Base-by-base conservation (phyloP, 2,797 vertebrate species). In the Nothura maculosa region DNA sequence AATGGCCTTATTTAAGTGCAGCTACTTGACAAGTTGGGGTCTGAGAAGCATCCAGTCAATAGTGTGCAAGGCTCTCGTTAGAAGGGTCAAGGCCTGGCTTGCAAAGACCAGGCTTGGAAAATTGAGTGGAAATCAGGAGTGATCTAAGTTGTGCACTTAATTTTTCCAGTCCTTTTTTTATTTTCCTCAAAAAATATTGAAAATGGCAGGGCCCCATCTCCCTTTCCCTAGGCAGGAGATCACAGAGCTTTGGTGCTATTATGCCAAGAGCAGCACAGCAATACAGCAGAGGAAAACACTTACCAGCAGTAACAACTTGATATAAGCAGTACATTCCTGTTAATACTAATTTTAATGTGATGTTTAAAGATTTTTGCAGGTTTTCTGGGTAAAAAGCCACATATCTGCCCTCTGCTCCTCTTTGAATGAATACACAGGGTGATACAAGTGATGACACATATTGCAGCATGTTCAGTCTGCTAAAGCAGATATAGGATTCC, bases 311-410 rank as follows among this genome's bases (percentile, higher is more conserved):
- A 42, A 11, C 21, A 24, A 19, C 13, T 25, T 76, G 72, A 13
- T 55, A 42, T 7, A 52, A 40, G 52, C 42, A 60, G 28, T 32
- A 27, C 40, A 12, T 47, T 3, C 1, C 3, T 36, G 12, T 34
- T 60, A 34, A 8, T 9, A 36, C 9, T 5, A 54, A 63, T 80
- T 84, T 22, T 57, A 18, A 32, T 57, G 61, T 83, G 40, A 77
- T 21, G 42, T 63, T 81, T 79, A 93, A 84, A 68, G 92, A 77
- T 76, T 93, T 89, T 91, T 88, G 77, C 80, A 74, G 78, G 93
- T 66, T 89, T 76, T 70, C 10, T 21, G 34, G 34, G 19, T 21
- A 16, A 79, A 80, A 28, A 45, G 47, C 42, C 66, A 25, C 13
- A 1, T 22, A 22, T 15, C 61, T 66, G 14, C 16, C 42, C 57